Evolutionary conservation across 1,140 invertebrate species (phyloP).

Genomic region (Colletes gigas): DNA sequence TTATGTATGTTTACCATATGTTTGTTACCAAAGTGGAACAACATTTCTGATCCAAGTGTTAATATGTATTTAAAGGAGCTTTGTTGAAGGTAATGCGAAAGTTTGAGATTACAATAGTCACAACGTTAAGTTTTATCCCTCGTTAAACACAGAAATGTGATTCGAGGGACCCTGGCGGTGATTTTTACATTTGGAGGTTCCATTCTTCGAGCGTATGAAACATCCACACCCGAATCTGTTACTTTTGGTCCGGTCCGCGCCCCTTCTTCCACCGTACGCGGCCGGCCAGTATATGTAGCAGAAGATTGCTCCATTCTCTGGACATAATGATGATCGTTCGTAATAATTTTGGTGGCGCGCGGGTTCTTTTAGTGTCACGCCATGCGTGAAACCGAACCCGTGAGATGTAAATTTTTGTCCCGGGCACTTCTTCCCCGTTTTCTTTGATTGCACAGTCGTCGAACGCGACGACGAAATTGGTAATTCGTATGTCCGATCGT

Average conservation of each 20-base stretch:
- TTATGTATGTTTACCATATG: too few relatives aligned
- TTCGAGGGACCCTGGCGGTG: not conserved
- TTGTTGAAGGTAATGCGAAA: too few relatives aligned
- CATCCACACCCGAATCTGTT: constrained; percentile 1
- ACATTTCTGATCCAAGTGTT: too few relatives aligned
- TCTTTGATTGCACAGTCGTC: constrained; percentile 33
- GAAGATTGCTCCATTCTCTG: constrained; percentile 68
- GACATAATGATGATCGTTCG: constrained; percentile 75
- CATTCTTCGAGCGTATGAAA: not conserved
- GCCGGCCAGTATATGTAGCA: constrained; percentile 65
- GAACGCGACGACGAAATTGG: constrained; percentile 56
- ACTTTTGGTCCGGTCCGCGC: constrained; percentile 9
- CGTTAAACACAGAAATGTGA: too few relatives aligned
- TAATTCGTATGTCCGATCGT: constrained; percentile 57
- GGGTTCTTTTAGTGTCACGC: constrained; percentile 77
- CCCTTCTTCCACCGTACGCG: constrained; percentile 39
- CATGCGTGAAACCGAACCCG: constrained; percentile 61
- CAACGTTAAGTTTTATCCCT: too few relatives aligned
- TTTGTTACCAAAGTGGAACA: too few relatives aligned
- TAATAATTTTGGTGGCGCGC: constrained; percentile 74
- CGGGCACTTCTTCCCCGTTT: constrained; percentile 42
- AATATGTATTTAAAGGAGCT: too few relatives aligned
- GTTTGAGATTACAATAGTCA: too few relatives aligned
- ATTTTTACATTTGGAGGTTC: not conserved
- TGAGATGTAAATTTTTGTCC: constrained; percentile 54